Percentiles rank a stretch among this genome's conserved stretches.
Conservation (phyloP, 2,888 invertebrate genomes). For the Hipparchia semele region DNA sequence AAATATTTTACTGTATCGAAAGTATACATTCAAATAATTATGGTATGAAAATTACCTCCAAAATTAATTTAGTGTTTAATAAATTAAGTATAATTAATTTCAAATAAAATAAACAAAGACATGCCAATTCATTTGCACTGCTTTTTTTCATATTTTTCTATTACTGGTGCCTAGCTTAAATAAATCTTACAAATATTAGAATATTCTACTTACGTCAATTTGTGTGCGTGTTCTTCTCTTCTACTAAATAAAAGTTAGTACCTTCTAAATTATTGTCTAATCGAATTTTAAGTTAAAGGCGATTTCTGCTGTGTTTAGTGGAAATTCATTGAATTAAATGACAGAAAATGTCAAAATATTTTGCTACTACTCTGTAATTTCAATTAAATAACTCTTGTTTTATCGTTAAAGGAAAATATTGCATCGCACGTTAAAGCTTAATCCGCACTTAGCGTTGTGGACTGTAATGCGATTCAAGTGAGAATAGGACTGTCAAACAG, state of each 20-base stretch:
- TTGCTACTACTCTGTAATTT: too few species aligned
- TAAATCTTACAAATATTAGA: constrained; percentile 26
- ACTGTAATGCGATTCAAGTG: too few species aligned
- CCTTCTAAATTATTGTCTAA: neutral
- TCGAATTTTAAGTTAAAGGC: neutral
- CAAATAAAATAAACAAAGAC: neutral
- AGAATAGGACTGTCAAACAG: too few species aligned
- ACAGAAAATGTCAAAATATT: neutral
- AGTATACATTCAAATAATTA: neutral
- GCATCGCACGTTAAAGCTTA: too few species aligned
- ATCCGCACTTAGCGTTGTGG: too few species aligned
- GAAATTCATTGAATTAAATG: neutral
- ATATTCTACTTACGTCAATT: constrained; percentile 18
- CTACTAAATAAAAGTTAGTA: neutral
- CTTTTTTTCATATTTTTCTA: constrained; percentile 1
- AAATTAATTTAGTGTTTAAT: constrained; percentile 1
- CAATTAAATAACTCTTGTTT: too few species aligned
- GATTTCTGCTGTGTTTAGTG: neutral
- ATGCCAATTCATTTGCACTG: neutral
- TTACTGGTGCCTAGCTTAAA: constrained; percentile 29
- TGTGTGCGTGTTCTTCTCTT: constrained; percentile 5
- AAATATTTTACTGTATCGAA: neutral
- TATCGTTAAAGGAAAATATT: too few species aligned
- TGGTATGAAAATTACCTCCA: neutral
- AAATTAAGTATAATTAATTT: neutral